phyloP scores from a whole-genome alignment of 2,113 vertebrate genomes.

The Microcebus jonahi region DNA sequence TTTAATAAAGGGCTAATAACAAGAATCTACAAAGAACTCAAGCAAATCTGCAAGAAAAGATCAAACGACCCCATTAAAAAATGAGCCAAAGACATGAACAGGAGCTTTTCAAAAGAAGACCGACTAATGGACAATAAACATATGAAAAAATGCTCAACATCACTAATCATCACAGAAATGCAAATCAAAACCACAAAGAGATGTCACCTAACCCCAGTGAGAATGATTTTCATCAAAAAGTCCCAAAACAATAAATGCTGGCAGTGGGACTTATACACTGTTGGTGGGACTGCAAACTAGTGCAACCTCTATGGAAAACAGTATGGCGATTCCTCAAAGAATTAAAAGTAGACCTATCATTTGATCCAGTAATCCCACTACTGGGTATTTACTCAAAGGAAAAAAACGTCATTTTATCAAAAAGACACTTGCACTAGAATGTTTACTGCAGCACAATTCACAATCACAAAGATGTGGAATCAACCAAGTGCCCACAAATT shows the following conservation, averaged over 20 bases:
- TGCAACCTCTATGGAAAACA: background rate
- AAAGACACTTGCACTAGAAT: too few relatives aligned
- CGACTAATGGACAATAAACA: background rate
- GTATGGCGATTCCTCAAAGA: too few relatives aligned
- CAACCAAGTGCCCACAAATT: too few relatives aligned
- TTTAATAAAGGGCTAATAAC: too few relatives aligned
- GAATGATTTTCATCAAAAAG: too few relatives aligned
- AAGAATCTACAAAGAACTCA: too few relatives aligned
- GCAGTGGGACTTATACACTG: background rate
- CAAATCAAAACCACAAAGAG: constrained; percentile 8
- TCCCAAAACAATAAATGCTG: background rate
- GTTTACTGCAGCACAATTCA: too few relatives aligned
- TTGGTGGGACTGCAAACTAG: background rate
- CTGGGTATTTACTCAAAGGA: background rate
- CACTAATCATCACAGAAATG: background rate
- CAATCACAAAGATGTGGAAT: too few relatives aligned
- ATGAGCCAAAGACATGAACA: background rate
- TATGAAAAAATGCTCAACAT: background rate
- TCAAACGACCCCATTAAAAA: background rate
- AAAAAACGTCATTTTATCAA: background rate
- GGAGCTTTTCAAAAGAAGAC: background rate
- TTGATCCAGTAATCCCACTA: background rate
- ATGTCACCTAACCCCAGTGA: background rate
- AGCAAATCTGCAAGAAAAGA: too few relatives aligned
- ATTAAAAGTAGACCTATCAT: background rate